Evolutionary conservation across 2,797 vertebrate species (phyloP), one percentile per base, ranked within the genome.

Genomic region (Rhodeus uyekii): DNA sequence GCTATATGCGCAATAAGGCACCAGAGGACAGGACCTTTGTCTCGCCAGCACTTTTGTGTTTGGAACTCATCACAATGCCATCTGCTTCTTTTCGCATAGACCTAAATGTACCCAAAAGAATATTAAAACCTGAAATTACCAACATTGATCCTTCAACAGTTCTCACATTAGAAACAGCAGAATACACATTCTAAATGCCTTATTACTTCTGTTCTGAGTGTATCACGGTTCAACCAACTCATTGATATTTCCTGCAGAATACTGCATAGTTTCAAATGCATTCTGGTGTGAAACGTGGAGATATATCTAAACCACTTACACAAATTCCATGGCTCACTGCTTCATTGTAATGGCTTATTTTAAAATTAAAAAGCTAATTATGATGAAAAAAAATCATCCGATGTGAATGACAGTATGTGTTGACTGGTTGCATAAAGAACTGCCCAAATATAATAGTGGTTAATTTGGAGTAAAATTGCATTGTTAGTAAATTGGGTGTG

Each of bases 1-100:
- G 68, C 74, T 67, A 84, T 85, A 87, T 88, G 85, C 82, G 83
- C 87, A 83, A 80, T 65, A 85, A 48, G 13, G 75, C 82, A 83
- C 36, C 78, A 86, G 89, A 85, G 79, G 73, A 73, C 83, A 75
- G 64, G 65, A 55, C 76, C 64, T 76, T 83, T 87, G 82, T 50
- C 67, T 83, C 8, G 24, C 76, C 75, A 67, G 76, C 34, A 38
- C 32, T 65, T 63, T 36, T 55, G 42, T 83, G 53, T 78, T 67
- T 34, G 34, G 32, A 53, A 78, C 48, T 68, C 74, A 72, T 82
- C 65, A 74, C 29, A 87, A 36, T 83, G 38, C 81, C 81, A 78
- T 69, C 63, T 5, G 61, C 60, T 65, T 9, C 16, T 69, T 34
- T 85, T 46, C 36, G 74, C 14, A 29, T 4, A 65, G 24, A 58